A percentile compares a stretch with the other conserved stretches of the same genome.
Evolutionary conservation across 2,888 invertebrate species (phyloP).

Genomic region (Callimorpha dominula): DNA sequence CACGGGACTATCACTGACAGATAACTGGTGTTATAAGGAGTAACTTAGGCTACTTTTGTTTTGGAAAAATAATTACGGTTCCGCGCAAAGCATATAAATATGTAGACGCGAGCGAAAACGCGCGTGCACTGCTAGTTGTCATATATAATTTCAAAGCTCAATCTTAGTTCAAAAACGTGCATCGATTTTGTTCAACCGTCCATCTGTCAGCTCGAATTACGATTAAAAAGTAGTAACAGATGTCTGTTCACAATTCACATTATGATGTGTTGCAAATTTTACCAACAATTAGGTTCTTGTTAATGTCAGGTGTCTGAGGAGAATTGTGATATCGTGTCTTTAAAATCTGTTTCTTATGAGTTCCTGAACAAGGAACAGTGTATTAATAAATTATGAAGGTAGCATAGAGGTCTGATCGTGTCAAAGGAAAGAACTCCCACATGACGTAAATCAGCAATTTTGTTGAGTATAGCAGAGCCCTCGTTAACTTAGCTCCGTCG

Average conservation of each 20-base stretch:
- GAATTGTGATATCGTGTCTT: conserved; percentile 52
- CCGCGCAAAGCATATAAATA: too few species aligned
- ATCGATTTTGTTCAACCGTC: conserved; percentile 49
- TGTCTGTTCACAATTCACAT: conserved; percentile 63
- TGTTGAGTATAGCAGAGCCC: conserved; percentile 65
- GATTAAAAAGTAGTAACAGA: conserved; percentile 60
- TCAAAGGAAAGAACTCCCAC: conserved; percentile 55
- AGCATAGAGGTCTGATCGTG: conserved; percentile 43
- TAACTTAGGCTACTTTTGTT: too few species aligned
- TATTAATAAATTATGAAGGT: conserved; percentile 46
- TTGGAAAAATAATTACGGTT: too few species aligned
- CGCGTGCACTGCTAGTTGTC: not conserved
- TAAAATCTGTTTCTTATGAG: not conserved
- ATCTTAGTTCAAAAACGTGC: conserved; percentile 27
- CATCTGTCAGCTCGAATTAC: conserved; percentile 35
- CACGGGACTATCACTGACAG: too few species aligned
- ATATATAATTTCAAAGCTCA: conserved; percentile 16
- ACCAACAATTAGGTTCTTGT: conserved; percentile 69
- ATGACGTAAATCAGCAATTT: conserved; percentile 69
- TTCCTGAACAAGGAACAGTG: not conserved
- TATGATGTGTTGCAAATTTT: conserved; percentile 62
- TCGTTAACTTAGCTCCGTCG: conserved; percentile 65
- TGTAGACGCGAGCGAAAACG: too few species aligned
- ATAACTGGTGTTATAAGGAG: too few species aligned
- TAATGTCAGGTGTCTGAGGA: conserved; percentile 9